Evolutionary conservation across 1,140 invertebrate species (phyloP).

Genomic region (Agrilus planipennis): DNA sequence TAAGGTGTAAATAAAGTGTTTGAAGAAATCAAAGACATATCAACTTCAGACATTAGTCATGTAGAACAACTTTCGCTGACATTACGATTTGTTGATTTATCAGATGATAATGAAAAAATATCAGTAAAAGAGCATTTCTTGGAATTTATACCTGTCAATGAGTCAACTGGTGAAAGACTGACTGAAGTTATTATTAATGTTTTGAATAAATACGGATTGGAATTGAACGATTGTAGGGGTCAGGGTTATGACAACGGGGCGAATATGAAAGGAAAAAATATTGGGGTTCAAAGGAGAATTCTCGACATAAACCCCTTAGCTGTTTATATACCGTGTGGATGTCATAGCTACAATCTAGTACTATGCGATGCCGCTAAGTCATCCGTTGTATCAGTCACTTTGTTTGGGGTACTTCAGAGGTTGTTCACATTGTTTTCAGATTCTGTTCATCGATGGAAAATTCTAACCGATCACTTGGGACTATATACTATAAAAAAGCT

Average conservation of each 20-base stretch:
- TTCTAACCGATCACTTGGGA: no score
- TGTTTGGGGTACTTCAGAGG: conserved; percentile 16
- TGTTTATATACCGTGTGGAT: conserved; percentile 13
- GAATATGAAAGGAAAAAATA: conserved; percentile 22
- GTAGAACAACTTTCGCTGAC: conserved; percentile 32
- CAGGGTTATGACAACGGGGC: conserved; percentile 27
- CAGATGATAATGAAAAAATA: no score
- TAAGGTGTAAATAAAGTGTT: no score
- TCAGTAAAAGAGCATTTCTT: neutral
- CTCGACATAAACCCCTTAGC: conserved; percentile 8
- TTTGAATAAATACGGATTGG: conserved; percentile 1
- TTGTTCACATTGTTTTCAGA: conserved; percentile 26
- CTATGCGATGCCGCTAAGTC: conserved; percentile 10
- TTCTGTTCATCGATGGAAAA: conserved; percentile 23
- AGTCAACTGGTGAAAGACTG: neutral
- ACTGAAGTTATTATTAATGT: neutral
- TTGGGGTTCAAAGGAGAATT: conserved; percentile 11
- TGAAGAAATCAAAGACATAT: no score
- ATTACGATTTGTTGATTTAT: conserved; percentile 26
- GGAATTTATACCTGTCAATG: conserved; percentile 1
- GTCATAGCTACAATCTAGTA: conserved; percentile 16
- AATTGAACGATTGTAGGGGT: conserved; percentile 15
- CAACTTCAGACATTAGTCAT: conserved; percentile 31
- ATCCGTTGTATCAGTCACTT: neutral
- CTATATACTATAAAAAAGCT: conserved; percentile 24